Conservation (phyloP, 1,140 invertebrate genomes). For the Sycobia sp. region DNA sequence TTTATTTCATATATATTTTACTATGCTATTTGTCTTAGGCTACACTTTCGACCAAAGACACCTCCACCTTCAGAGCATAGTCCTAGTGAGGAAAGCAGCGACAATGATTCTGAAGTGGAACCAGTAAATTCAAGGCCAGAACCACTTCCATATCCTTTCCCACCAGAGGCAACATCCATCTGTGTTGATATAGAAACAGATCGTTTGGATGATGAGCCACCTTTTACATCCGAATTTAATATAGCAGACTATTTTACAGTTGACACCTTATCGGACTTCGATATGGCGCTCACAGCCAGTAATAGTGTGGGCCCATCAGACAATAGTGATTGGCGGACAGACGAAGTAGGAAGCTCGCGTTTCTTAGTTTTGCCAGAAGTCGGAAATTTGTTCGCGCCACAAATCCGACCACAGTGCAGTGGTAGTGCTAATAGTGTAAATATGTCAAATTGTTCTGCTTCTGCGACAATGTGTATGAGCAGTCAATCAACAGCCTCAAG, state of each 20-base stretch:
- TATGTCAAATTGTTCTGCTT: conserved; percentile 41
- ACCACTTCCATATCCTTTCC: conserved; percentile 53
- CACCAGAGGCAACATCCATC: conserved; percentile 57
- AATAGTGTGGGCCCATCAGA: conserved; percentile 35
- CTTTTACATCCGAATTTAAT: conserved; percentile 58
- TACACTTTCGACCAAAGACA: conserved; percentile 79
- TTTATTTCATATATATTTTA: conserved; percentile 40
- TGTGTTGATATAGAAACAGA: conserved; percentile 56
- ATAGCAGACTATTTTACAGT: conserved; percentile 57
- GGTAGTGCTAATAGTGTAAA: conserved; percentile 52
- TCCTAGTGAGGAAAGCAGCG: conserved; percentile 48
- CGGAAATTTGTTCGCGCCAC: conserved; percentile 44
- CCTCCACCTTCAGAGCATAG: conserved; percentile 59
- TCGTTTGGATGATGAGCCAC: conserved; percentile 51
- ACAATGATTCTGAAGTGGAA: conserved; percentile 47
- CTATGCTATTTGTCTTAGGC: conserved; percentile 56
- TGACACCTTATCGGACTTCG: conserved; percentile 52
- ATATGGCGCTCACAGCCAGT: conserved; percentile 40
- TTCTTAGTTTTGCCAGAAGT: conserved; percentile 48
- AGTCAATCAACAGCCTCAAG: conserved; percentile 26
- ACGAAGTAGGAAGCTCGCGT: conserved; percentile 53
- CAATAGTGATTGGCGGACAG: conserved; percentile 49
- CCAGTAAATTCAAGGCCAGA: conserved; percentile 39
- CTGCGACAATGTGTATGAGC: conserved; percentile 13
- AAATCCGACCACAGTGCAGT: conserved; percentile 48